Evolutionary conservation across 2,888 invertebrate genomes (phyloP).

Genomic region (Limnephilus lunatus): DNA sequence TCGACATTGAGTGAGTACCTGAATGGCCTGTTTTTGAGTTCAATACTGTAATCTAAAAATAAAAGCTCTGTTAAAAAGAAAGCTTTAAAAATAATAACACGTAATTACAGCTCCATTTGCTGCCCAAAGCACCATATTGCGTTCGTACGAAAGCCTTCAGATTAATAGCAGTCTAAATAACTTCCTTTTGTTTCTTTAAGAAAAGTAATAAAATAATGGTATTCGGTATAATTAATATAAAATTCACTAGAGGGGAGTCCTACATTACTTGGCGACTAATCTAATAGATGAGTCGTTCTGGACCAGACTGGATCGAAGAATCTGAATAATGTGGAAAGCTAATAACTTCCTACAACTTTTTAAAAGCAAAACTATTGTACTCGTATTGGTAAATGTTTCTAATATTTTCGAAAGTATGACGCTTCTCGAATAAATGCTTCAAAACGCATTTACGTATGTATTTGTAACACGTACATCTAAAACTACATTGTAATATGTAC

Average conservation of each 20-base stretch:
- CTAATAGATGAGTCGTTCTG: too few species aligned
- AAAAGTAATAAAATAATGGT: background rate
- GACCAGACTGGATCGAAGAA: too few species aligned
- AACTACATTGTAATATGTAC: too few species aligned
- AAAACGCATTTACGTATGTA: too few species aligned
- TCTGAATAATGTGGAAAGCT: too few species aligned
- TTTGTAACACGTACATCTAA: too few species aligned
- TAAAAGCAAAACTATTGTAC: too few species aligned
- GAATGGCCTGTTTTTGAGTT: background rate
- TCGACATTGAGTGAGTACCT: background rate
- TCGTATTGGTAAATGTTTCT: too few species aligned
- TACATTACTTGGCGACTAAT: background rate
- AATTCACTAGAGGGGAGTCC: background rate
- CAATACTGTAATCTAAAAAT: background rate
- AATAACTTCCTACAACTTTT: too few species aligned
- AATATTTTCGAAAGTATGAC: too few species aligned
- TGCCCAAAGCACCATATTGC: background rate
- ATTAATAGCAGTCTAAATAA: conserved; percentile 10
- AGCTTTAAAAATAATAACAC: background rate
- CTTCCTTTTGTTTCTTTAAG: conserved; percentile 4
- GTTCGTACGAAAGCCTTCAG: background rate
- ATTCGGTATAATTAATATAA: background rate
- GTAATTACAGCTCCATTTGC: background rate
- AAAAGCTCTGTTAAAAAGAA: background rate
- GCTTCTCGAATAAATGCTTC: too few species aligned